Evolutionary conservation across 2,113 vertebrate genomes (phyloP), one percentile per base, ranked within the genome.

Genomic region (Myotis brandtii): DNA sequence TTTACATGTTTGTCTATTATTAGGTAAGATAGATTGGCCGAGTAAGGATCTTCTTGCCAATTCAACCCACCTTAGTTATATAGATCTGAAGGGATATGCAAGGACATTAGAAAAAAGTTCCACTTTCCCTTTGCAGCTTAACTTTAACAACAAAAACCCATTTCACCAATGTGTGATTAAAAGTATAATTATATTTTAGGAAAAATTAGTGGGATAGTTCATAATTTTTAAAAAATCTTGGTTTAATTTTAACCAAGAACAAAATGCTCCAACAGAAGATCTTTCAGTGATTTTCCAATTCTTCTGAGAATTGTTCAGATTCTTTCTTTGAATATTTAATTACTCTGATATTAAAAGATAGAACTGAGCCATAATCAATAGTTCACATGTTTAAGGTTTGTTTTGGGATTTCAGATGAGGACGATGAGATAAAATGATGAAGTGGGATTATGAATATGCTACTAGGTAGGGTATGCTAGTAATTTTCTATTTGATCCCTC

Each of bases 161-260:
- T 62, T 95, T 93, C 7, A 92, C 9, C n/a, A 95, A 80, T 70
- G 21, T 95, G 62, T 70, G 86, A 95, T 21, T 0, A 93, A 97
- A 97, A 64, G 40, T 3, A 62, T 73, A 96, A 34, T 92, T 95
- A 87, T 6, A 86, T 91, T 96, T 97, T 93, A 96, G 93, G 81
- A 96, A 94, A 96, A 75, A 89, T 86, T 23, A 77, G 62, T 93
- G 94, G 30, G 56, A 75, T 6, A 92, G 64, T 54, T 83, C 70
- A 81, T 94, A 56, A 87, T 73, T 73, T 77, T 83, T 56, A 1
- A n/a, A 25, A 79, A 76, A 34, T 50, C 54, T 85, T 83, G 59
- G 93, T 92, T 95, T 94, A 89, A 95, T 86, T 95, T 95, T 94
- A 93, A 93, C 84, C 30, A 85, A 92, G 59, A 94, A 95, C 85